Evolutionary conservation across 2,797 vertebrate genomes (phyloP).

Genomic region (Merluccius polli): DNA sequence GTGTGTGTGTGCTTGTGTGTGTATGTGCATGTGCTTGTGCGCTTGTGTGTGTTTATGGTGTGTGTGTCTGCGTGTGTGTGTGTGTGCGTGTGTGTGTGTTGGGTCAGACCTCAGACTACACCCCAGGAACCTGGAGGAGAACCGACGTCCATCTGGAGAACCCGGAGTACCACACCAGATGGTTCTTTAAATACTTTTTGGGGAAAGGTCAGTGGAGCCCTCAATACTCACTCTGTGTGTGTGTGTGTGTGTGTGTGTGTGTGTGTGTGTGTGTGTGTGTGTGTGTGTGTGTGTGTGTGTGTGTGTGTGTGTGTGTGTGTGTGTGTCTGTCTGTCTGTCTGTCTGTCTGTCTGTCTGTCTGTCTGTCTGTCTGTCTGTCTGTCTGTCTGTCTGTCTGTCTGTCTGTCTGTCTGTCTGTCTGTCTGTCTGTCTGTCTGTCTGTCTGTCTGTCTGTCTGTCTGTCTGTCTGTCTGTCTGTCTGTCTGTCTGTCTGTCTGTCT

Average conservation of each 20-base stretch:
- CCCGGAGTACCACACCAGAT: constrained; percentile 97
- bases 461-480: not conserved
- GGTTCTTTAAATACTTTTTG: constrained; percentile 99
- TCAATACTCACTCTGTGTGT: not conserved
- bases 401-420: not conserved
- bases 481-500: no score
- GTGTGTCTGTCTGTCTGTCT: not conserved
- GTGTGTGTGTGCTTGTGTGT: not conserved
- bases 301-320: not conserved
- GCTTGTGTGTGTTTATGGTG: no score
- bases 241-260: not conserved
- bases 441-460: not conserved
- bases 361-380: not conserved
- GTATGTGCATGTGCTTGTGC: constrained; percentile 15
- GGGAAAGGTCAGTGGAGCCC: constrained; percentile 86
- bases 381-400: no score
- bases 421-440: not conserved
- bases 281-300: not conserved
- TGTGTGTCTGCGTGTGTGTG: constrained; percentile 20
- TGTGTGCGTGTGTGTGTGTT: constrained; percentile 8
- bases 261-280: not conserved
- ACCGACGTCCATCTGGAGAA: constrained; percentile 99
- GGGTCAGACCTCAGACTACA: constrained; percentile 78
- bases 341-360: not conserved
- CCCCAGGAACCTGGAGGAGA: constrained; percentile 93